phyloP scores from a whole-genome alignment of 2,888 invertebrate genomes.

The Pheosia tremula region DNA sequence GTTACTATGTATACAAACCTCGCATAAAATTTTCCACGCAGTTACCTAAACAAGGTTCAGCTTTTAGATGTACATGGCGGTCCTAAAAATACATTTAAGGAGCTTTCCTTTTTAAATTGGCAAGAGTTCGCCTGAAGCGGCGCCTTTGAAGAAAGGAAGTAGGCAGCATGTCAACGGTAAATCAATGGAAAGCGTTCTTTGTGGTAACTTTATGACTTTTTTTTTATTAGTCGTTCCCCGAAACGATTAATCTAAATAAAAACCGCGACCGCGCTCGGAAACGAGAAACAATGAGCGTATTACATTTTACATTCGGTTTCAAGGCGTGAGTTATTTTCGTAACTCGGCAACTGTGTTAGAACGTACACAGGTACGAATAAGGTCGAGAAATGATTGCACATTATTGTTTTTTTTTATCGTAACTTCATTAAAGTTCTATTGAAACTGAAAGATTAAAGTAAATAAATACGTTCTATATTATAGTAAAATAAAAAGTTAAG shows the following conservation, averaged over 20 bases:
- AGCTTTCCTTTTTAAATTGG: constrained; percentile 3
- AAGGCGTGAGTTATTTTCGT: neutral
- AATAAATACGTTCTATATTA: no score
- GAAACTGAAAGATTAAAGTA: no score
- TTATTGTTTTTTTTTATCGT: neutral
- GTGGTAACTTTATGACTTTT: constrained; percentile 4
- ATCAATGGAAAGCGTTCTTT: constrained; percentile 7
- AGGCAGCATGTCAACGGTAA: constrained; percentile 6
- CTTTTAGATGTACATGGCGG: constrained; percentile 4
- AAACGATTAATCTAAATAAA: constrained; percentile 8
- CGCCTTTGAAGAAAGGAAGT: constrained; percentile 3
- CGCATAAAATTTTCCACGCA: neutral
- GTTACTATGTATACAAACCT: neutral
- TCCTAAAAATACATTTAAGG: constrained; percentile 5
- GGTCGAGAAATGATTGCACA: no score
- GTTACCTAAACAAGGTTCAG: constrained; percentile 3
- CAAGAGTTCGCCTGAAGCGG: constrained; percentile 5
- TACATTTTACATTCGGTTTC: neutral
- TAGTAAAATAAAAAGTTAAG: no score
- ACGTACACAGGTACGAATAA: no score
- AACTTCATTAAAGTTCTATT: neutral
- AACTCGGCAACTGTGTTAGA: neutral
- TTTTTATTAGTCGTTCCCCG: constrained; percentile 3
- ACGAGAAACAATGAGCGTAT: neutral
- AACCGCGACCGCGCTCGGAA: neutral